A percentile compares a stretch with the other conserved stretches of the same genome.
phyloP scores from a whole-genome alignment of 2,888 invertebrate genomes.

The Philopedon plagiatum region DNA sequence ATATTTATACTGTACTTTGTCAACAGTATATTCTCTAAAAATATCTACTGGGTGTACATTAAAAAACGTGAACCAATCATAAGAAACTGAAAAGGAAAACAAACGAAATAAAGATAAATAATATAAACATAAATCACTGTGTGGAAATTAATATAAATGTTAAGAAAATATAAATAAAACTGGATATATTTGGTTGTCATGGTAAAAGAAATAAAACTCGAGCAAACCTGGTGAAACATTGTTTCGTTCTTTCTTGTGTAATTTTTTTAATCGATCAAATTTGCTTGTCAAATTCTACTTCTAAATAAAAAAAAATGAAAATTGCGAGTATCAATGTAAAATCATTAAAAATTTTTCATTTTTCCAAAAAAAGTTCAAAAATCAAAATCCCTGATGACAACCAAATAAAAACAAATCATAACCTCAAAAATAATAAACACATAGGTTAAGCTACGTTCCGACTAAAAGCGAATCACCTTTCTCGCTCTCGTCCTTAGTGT shows the following conservation, averaged over 20 bases:
- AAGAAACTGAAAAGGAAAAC: conserved; percentile 40
- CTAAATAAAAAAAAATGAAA: no score
- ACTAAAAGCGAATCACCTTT: no score
- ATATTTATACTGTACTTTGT: conserved; percentile 2
- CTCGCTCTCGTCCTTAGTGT: no score
- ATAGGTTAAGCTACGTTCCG: background rate
- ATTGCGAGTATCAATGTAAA: no score
- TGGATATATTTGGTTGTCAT: conserved; percentile 15
- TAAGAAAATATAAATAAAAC: conserved; percentile 45
- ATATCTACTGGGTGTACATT: conserved; percentile 20
- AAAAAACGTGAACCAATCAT: conserved; percentile 23
- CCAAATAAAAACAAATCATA: conserved; percentile 31
- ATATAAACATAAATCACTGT: conserved; percentile 48
- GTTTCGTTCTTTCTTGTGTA: no score
- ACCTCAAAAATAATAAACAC: conserved; percentile 36
- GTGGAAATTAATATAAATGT: conserved; percentile 54
- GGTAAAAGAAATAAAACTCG: background rate
- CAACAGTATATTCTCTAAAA: conserved; percentile 17
- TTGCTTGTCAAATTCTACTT: no score
- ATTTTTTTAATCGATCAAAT: no score
- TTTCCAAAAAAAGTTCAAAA: no score
- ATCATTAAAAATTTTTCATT: no score
- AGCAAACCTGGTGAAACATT: no score
- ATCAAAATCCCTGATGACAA: no score
- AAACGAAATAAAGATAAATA: conserved; percentile 47